Conservation (phyloP, 2,113 vertebrate species). For the Xiphorhynchus elegans region DNA sequence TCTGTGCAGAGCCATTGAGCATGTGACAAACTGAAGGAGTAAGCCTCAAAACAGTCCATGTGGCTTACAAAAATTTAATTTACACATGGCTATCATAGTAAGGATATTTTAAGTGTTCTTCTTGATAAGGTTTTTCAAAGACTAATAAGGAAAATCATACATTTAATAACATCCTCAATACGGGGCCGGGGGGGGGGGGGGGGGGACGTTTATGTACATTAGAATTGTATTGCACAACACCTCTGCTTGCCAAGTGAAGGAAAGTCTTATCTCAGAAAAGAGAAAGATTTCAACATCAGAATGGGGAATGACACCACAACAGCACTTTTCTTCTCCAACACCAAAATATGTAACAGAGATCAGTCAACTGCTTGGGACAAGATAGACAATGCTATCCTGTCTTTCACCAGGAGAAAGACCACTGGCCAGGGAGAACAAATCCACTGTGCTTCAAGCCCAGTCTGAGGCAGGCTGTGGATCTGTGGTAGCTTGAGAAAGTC, state of each 20-base stretch:
- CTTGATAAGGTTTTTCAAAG: not conserved
- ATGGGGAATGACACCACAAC: not conserved
- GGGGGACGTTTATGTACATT: not conserved
- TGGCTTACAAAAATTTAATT: not conserved
- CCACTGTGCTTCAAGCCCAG: not conserved
- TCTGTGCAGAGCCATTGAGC: not conserved
- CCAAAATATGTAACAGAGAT: not conserved
- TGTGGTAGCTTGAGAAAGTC: not conserved
- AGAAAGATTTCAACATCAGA: not conserved
- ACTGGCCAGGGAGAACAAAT: not conserved
- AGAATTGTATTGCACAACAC: not conserved
- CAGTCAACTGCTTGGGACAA: not conserved
- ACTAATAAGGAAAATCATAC: not conserved
- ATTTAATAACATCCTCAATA: not conserved
- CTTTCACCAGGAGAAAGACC: not conserved
- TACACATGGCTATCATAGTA: not conserved
- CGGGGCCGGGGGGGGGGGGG: too few relatives aligned
- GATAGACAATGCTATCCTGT: rapidly evolving
- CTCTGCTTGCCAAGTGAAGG: not conserved
- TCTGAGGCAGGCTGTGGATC: not conserved
- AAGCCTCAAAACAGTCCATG: not conserved
- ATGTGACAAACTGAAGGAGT: not conserved
- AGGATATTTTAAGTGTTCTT: not conserved
- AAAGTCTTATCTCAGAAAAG: not conserved
- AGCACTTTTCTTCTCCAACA: not conserved